Conservation (phyloP, 1,140 invertebrate genomes). For the Neodiprion fabricii region DNA sequence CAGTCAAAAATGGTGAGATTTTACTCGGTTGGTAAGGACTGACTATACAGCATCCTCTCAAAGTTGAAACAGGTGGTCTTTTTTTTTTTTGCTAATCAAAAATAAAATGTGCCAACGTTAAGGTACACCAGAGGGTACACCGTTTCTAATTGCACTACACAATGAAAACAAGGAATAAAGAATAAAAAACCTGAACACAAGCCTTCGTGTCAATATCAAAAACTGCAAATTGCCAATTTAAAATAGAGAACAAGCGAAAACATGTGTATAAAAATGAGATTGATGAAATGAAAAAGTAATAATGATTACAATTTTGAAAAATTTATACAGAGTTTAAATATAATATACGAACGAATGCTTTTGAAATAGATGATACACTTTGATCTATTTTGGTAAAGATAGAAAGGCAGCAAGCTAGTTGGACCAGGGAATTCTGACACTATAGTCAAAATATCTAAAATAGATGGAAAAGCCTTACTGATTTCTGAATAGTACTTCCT, state of each 20-base stretch:
- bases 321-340: constrained; percentile 14
- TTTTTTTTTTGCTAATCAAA: too few relatives aligned
- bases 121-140: too few relatives aligned
- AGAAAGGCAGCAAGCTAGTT: constrained; percentile 20
- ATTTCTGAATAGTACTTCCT: not conserved
- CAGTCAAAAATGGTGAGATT: too few relatives aligned
- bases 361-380: constrained; percentile 47
- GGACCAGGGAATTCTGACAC: constrained; percentile 1
- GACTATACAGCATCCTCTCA: too few relatives aligned
- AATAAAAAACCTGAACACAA: too few relatives aligned
- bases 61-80: too few relatives aligned
- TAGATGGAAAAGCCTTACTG: not conserved
- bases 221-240: not conserved
- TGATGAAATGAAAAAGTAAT: not conserved
- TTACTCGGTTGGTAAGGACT: too few relatives aligned
- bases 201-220: too few relatives aligned
- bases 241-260: constrained; percentile 17
- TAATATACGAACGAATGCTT: constrained; percentile 43
- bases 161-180: too few relatives aligned
- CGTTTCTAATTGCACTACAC: too few relatives aligned
- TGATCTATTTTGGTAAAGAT: constrained; percentile 55
- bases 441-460: not conserved
- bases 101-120: too few relatives aligned
- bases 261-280: not conserved
- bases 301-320: not conserved